A percentile compares a stretch with the other conserved stretches of the same genome.
Conservation (phyloP, 1,140 invertebrate species). For the Zelostemma sp. region DNA sequence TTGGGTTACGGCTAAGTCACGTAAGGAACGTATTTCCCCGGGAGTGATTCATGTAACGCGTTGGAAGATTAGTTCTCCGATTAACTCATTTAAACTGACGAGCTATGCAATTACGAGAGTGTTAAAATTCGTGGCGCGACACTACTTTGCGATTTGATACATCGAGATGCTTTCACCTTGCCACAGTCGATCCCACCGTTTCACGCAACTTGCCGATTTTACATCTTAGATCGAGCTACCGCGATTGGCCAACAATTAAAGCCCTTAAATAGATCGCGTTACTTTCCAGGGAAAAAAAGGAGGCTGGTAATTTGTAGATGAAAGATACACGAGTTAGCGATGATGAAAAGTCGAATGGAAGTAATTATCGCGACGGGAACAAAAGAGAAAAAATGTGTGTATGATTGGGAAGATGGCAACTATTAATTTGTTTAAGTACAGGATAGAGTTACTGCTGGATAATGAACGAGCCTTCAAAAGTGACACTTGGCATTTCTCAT, state of each 20-base stretch:
- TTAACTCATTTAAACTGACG: slow-evolving; percentile 23
- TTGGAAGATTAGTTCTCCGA: too few relatives aligned
- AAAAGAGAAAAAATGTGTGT: slow-evolving; percentile 11
- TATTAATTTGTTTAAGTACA: slow-evolving; percentile 25
- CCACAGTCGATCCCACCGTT: not conserved
- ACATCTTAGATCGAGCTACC: slow-evolving; percentile 17
- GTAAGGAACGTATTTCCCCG: too few relatives aligned
- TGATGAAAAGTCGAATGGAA: not conserved
- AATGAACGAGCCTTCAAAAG: slow-evolving; percentile 4
- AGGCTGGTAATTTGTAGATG: not conserved
- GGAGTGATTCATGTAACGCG: not conserved
- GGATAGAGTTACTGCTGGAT: slow-evolving; percentile 5
- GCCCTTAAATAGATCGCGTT: too few relatives aligned
- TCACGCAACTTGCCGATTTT: not conserved
- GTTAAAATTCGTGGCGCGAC: slow-evolving; percentile 20
- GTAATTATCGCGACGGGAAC: slow-evolving; percentile 21
- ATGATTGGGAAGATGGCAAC: slow-evolving; percentile 13
- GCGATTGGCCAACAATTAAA: slow-evolving; percentile 20
- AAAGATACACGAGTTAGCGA: not conserved
- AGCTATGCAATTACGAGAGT: slow-evolving; percentile 27
- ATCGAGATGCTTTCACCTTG: slow-evolving; percentile 23
- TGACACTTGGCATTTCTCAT: slow-evolving; percentile 8
- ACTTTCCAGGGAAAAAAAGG: too few relatives aligned
- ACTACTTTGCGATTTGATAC: slow-evolving; percentile 18
- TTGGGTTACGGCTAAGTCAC: too few relatives aligned